Base-by-base conservation (phyloP, 2,113 vertebrate genomes). In the Sturnira hondurensis region DNA sequence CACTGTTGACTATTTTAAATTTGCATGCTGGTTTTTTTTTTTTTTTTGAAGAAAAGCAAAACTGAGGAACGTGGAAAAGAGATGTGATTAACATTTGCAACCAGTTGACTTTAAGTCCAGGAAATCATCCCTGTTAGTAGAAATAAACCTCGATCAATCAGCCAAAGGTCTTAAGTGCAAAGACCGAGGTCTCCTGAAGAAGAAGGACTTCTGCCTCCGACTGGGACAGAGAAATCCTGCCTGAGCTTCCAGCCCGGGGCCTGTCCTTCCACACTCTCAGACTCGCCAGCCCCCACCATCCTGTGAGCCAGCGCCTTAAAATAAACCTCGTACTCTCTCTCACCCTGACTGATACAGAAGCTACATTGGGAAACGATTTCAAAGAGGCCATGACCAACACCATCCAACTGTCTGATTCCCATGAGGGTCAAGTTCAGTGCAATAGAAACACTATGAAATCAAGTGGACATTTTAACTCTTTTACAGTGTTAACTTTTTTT, bases 11-110 rank as follows among this genome's bases (percentile, higher is more conserved):
- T 45, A 12, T 67, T 89, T 82, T 41, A 63, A 80, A 65, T 47
- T 22, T 85, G 41, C 24, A 15, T 78, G 61, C 43, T 90, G 38
- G 70, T 92, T 92, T 94, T 50, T 43, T 81, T 91, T 74, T 92
- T 92, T 94, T 50, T 43, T 81, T 91, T 91, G 81, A 86, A 78
- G 84, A 43, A 90, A 97, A 95, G 74, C 54, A 81, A 93, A 94
- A 92, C 77, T 16, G 67, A 96, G 61, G 33, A 77, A 24, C 10
- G 1, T 71, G 47, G 71, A n/a, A 84, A 80, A 68, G 73, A 50
- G 41, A 26, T 43, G 28, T 31, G 45, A n/a, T 31, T 87, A 33
- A 73, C 14, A 41, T 36, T 61, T 74, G n/a, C 1, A 84, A 28
- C 52, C 63, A 70, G 31, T 16, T 45, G 82, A 50, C 14, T 50